phyloP scores from a whole-genome alignment of 2,113 vertebrate genomes.

The Tinamus guttatus region DNA sequence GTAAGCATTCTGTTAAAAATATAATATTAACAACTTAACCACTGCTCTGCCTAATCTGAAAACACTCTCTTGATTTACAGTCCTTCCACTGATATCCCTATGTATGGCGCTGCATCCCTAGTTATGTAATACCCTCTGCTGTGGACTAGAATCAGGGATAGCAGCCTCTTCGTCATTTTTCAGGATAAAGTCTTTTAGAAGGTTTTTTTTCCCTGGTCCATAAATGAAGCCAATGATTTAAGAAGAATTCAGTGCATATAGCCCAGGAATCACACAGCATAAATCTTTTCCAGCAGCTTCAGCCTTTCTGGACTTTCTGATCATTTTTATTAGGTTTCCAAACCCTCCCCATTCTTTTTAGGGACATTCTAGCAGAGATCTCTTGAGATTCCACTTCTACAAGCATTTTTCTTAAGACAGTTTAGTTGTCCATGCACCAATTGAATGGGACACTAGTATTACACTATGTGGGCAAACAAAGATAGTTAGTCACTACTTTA shows the following conservation, averaged over 20 bases:
- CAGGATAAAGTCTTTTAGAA: not conserved
- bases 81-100: not conserved
- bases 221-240: not conserved
- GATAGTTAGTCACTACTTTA: not conserved
- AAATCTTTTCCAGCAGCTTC: not conserved
- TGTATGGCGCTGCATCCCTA: not conserved
- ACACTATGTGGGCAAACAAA: fast-evolving
- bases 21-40: too few species aligned
- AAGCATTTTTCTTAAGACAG: not conserved
- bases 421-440: not conserved
- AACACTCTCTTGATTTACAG: not conserved
- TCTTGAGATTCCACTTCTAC: not conserved
- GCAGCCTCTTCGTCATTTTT: not conserved
- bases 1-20: not conserved
- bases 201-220: not conserved
- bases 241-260: not conserved
- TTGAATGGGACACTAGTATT: not conserved
- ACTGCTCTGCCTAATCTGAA: not conserved
- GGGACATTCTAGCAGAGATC: fast-evolving
- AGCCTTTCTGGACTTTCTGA: not conserved
- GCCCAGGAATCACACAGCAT: not conserved
- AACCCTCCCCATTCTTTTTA: not conserved
- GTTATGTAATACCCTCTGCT: not conserved
- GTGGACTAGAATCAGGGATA: not conserved
- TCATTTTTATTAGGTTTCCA: not conserved